Evolutionary conservation across 2,113 vertebrate genomes (phyloP).

Genomic region (Gulo gulo): DNA sequence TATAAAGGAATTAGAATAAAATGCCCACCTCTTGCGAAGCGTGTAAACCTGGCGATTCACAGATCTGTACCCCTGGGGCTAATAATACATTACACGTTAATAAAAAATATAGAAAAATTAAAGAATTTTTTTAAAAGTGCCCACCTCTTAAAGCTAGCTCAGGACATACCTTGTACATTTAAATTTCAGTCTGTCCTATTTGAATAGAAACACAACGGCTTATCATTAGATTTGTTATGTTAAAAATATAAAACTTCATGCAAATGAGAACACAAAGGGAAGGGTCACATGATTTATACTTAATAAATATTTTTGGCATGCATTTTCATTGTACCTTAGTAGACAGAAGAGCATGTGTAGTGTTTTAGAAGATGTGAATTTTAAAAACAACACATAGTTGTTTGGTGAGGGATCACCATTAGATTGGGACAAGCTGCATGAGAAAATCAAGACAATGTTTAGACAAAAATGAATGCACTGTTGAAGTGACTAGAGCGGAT

Average conservation of each 20-base stretch:
- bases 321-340: neutral
- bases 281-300: neutral
- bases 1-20: conserved; percentile 10
- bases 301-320: neutral
- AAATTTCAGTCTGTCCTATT: neutral
- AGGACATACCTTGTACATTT: neutral
- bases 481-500: neutral
- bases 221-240: neutral
- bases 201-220: neutral
- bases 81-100: no score
- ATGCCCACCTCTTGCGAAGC: neutral
- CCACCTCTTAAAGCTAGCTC: neutral
- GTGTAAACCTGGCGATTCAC: no score
- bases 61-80: no score
- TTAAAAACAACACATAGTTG: neutral
- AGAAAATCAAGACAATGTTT: neutral
- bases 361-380: neutral
- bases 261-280: neutral
- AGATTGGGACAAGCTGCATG: neutral
- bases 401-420: neutral
- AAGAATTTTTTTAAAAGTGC: neutral
- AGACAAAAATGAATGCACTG: neutral
- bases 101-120: no score
- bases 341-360: neutral
- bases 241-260: neutral